Percentiles rank a stretch among this genome's conserved stretches.
phyloP scores from a whole-genome alignment of 1,140 invertebrate species.

The Diorhabda sublineata region DNA sequence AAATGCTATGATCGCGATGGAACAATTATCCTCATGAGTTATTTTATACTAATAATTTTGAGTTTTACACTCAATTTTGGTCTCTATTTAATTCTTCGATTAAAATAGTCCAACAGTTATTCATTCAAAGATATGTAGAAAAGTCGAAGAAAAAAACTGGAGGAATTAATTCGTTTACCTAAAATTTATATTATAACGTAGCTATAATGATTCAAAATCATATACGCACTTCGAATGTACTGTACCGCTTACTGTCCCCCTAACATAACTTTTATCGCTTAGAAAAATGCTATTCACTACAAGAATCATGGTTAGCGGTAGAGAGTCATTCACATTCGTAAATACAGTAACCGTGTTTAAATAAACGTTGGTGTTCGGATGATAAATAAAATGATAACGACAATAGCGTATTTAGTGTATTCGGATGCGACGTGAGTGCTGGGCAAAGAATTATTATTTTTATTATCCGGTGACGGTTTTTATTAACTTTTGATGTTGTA shows the following conservation, averaged over 20 bases:
- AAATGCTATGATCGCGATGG: no score
- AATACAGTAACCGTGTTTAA: neutral
- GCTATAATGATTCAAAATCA: no score
- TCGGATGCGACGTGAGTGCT: neutral
- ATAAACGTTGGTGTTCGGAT: neutral
- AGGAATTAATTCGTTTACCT: no score
- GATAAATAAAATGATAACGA: neutral
- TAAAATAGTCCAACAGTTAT: no score
- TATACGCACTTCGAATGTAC: neutral
- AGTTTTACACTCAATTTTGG: no score
- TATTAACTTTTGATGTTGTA: neutral
- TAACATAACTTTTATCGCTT: slow-evolving; percentile 2
- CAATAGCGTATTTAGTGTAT: neutral
- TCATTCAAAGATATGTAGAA: no score
- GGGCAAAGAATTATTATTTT: no score
- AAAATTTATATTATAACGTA: no score
- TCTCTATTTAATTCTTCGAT: no score
- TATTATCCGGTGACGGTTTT: neutral
- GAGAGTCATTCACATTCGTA: neutral
- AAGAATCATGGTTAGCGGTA: neutral
- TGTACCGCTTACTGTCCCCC: neutral
- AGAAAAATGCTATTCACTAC: neutral
- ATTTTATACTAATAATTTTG: no score
- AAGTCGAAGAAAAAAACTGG: no score
- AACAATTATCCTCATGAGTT: no score